Conservation (phyloP, 1,140 invertebrate genomes). For the Temnothorax longispinosus region DNA sequence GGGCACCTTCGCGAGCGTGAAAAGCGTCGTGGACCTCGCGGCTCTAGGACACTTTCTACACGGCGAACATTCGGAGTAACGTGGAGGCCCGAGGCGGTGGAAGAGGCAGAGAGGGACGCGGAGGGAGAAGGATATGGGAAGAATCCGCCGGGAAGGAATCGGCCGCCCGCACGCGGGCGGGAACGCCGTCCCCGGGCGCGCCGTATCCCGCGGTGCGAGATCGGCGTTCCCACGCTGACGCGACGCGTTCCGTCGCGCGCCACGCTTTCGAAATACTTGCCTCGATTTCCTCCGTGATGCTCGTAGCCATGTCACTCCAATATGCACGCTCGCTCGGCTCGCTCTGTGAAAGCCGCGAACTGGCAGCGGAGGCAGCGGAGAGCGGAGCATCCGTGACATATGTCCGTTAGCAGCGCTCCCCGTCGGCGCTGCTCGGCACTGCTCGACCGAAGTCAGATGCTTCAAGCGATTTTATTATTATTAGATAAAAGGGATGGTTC, state of each 20-base stretch:
- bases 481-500: no score
- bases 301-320: slow-evolving; percentile 80
- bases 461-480: no score
- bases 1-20: background rate
- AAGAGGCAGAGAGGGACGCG: slow-evolving; percentile 9
- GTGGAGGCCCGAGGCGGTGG: background rate
- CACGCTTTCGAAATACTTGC: slow-evolving; percentile 62
- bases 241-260: background rate
- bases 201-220: no score
- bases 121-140: slow-evolving; percentile 23
- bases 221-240: no score
- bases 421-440: background rate
- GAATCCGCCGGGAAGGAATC: slow-evolving; percentile 17
- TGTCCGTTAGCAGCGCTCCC: slow-evolving; percentile 28
- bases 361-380: background rate
- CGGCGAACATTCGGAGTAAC: background rate
- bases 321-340: slow-evolving; percentile 51
- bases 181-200: background rate
- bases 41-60: slow-evolving; percentile 10
- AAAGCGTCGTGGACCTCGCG: background rate
- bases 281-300: slow-evolving; percentile 80
- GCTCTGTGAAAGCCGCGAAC: slow-evolving; percentile 46
- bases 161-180: background rate
- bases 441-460: no score
- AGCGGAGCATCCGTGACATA: slow-evolving; percentile 60